Evolutionary conservation across 2,888 invertebrate genomes (phyloP).

Genomic region (Carpatolechia fugitivella): DNA sequence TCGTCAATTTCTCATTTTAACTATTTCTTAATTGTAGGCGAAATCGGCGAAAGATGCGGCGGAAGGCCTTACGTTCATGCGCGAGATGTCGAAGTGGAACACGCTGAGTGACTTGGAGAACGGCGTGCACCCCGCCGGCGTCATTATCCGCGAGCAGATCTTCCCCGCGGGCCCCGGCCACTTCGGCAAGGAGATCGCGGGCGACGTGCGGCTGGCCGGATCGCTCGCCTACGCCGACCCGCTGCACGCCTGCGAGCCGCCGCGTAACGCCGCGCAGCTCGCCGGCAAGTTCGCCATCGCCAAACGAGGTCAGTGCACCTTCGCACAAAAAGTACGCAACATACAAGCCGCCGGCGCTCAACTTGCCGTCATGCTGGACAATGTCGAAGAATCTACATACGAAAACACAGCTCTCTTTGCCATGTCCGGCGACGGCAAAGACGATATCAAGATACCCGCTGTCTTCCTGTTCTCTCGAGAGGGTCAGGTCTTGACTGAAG

Average conservation of each 20-base stretch:
- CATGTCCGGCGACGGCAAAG: conserved; percentile 96
- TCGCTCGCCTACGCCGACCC: conserved; percentile 84
- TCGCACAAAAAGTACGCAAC: conserved; percentile 94
- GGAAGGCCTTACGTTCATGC: conserved; percentile 96
- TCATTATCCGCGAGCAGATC: conserved; percentile 44
- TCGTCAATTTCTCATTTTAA: background rate
- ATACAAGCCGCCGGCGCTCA: conserved; percentile 90
- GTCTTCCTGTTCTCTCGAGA: conserved; percentile 93
- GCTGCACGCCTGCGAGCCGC: conserved; percentile 80
- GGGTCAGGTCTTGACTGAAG: conserved; percentile 82
- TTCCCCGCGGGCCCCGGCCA: conserved; percentile 92
- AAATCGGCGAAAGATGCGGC: conserved; percentile 91
- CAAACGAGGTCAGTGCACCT: conserved; percentile 95
- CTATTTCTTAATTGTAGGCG: conserved; percentile 80
- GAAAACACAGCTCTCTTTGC: conserved; percentile 92
- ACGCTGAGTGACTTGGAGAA: conserved; percentile 82
- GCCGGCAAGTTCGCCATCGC: conserved; percentile 90
- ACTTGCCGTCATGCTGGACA: conserved; percentile 92
- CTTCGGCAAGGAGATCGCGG: conserved; percentile 89
- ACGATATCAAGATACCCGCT: conserved; percentile 93
- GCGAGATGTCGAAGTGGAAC: conserved; percentile 96
- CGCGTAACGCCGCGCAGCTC: conserved; percentile 80
- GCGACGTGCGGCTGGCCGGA: conserved; percentile 82
- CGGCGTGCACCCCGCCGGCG: conserved; percentile 58
- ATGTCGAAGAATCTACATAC: conserved; percentile 86